These are phyloP conservation scores for Megaceryle torquata DNA, from an alignment of 2,113 vertebrate species.

Conservation along the genomic window DNA sequence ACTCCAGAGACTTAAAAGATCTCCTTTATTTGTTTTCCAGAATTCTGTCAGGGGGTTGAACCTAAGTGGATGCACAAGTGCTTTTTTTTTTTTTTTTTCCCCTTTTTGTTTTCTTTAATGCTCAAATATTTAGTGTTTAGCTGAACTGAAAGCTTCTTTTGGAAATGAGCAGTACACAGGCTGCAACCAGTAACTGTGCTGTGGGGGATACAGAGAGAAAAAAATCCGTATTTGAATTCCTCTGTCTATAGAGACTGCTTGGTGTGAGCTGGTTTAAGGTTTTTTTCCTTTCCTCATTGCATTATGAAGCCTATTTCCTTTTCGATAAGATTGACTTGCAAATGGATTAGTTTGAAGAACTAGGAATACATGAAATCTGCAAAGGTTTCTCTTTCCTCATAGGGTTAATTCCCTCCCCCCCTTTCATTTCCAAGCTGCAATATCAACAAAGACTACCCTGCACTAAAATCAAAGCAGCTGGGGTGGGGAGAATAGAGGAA, in stretches of 20 bases:
- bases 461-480: conserved; percentile 2
- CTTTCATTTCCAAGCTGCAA: conserved; percentile 6
- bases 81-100: neutral
- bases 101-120: neutral
- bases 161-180: neutral
- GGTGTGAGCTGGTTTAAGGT: neutral
- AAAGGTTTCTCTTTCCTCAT: conserved; percentile 8
- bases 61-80: neutral
- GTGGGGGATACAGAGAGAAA: neutral
- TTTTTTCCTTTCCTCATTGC: neutral
- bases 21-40: neutral
- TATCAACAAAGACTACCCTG: conserved; percentile 1
- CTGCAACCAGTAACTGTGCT: neutral
- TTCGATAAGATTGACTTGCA: conserved; percentile 25
- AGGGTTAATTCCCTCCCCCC: neutral
- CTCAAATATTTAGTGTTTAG: neutral
- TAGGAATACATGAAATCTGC: conserved; percentile 18
- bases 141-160: neutral
- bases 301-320: neutral
- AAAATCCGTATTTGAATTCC: neutral
- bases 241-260: neutral
- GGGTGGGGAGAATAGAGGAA: neutral
- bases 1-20: neutral
- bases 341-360: conserved; percentile 45
- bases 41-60: neutral